Conservation (phyloP, 2,888 invertebrate genomes). For the Euplexia lucipara region DNA sequence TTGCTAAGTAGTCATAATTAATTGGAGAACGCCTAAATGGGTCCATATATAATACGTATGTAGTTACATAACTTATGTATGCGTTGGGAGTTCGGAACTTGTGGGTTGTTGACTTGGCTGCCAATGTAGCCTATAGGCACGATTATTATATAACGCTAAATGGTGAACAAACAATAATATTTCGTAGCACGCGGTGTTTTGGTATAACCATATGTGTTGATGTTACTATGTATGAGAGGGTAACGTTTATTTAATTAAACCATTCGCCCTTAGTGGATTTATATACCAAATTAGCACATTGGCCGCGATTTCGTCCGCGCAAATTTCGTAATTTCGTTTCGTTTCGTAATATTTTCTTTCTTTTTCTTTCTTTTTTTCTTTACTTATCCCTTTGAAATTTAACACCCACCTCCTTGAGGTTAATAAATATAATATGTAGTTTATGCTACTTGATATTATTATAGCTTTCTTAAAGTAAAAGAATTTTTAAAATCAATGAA, state of each 20-base stretch:
- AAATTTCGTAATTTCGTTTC: no score
- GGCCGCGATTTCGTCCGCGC: no score
- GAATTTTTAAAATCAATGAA: no score
- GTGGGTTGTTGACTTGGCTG: constrained; percentile 16
- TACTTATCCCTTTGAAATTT: no score
- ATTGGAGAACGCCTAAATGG: constrained; percentile 14
- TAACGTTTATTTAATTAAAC: background rate
- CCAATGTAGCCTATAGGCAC: background rate
- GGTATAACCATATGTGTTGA: background rate
- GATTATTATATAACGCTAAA: background rate
- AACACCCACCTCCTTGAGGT: no score
- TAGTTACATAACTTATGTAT: constrained; percentile 3
- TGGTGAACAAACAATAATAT: background rate
- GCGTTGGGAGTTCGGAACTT: background rate
- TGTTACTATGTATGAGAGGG: background rate
- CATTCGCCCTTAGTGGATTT: background rate
- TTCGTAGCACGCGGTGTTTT: background rate
- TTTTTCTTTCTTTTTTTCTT: no score
- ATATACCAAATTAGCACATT: no score
- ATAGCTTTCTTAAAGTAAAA: no score
- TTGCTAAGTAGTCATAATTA: constrained; percentile 6
- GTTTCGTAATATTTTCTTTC: no score
- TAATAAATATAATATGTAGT: no score
- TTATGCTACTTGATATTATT: no score
- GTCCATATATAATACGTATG: constrained; percentile 1